Evolutionary conservation across 2,113 vertebrate species (phyloP).

Genomic region (Ochotona princeps): DNA sequence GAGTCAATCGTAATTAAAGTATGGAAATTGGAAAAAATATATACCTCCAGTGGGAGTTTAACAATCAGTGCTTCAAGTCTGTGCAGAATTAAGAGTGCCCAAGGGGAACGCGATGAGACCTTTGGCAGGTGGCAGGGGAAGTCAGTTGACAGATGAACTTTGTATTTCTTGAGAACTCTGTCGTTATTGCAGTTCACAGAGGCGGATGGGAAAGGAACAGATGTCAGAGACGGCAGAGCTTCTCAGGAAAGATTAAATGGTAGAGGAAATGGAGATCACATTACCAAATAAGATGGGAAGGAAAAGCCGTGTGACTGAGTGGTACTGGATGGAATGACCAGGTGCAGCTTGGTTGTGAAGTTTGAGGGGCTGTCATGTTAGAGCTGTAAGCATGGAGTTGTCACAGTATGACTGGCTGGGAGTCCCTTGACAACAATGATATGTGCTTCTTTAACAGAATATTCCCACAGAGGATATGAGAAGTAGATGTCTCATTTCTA

Average conservation of each 20-base stretch:
- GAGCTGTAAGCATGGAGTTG: background rate
- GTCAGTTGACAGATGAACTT: slow-evolving; percentile 68
- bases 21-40: background rate
- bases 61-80: background rate
- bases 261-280: slow-evolving; percentile 48
- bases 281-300: slow-evolving; percentile 54
- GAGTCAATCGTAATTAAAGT: background rate
- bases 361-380: background rate
- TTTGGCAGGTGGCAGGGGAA: slow-evolving; percentile 62
- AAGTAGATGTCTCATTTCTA: background rate
- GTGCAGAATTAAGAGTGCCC: background rate
- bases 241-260: slow-evolving; percentile 66
- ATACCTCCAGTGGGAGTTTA: background rate
- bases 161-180: slow-evolving; percentile 56
- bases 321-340: background rate
- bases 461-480: background rate
- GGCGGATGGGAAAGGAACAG: slow-evolving; percentile 57
- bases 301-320: slow-evolving; percentile 18
- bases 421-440: background rate
- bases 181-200: slow-evolving; percentile 61
- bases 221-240: slow-evolving; percentile 61
- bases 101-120: background rate
- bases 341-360: slow-evolving; percentile 41
- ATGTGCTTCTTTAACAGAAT: background rate
- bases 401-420: background rate